Evolutionary conservation across 2,888 invertebrate genomes (phyloP), one percentile per base, ranked within the genome.

Genomic region (Ganaspis brasiliensis): DNA sequence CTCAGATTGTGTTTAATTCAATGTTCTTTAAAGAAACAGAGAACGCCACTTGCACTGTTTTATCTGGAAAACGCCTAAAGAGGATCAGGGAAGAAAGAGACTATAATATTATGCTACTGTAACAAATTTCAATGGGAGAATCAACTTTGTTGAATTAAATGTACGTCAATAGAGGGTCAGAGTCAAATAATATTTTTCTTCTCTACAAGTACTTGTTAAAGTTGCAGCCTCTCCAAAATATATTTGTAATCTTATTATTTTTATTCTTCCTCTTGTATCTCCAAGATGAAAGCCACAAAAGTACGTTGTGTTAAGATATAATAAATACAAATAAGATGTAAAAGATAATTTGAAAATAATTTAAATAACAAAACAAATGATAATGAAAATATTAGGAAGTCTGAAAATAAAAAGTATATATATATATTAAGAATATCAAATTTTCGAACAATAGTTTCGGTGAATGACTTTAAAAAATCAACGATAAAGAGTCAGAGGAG

Each of bases 31-130:
- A 78, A 79, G 77, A 79, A 78, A 67, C 75, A 74, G 70, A 70
- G 70, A 78, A 75, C 78, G 76, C 78, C 77, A 79, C 77, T 78
- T 77, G 79, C 73, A 81, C 77, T 81, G 79, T 79, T 52, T 81
- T 76, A 74, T 72, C 77, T 79, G 73, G 73, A 78, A 81, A 80
- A 74, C 75, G 77, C 19, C 72, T 71, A 75, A 75, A 73, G 74
- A 70, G 71, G 55, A 74, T 55, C 49, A 52, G 70, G n/a, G 73
- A 76, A 40, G n/a, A 24, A 56, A 16, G 73, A 26, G 59, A 16
- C 24, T 73, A 45, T 26, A 73, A 45, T 45, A 26, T 45, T 72
- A 72, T 52, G 26, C 55, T 59, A 72, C 56, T 77, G 79, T 75
- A 79, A 75, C 52, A 72, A n/a, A 76, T 77, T 77, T 75, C 75